phyloP scores from a whole-genome alignment of 2,797 vertebrate genomes.

The Thaleichthys pacificus region DNA sequence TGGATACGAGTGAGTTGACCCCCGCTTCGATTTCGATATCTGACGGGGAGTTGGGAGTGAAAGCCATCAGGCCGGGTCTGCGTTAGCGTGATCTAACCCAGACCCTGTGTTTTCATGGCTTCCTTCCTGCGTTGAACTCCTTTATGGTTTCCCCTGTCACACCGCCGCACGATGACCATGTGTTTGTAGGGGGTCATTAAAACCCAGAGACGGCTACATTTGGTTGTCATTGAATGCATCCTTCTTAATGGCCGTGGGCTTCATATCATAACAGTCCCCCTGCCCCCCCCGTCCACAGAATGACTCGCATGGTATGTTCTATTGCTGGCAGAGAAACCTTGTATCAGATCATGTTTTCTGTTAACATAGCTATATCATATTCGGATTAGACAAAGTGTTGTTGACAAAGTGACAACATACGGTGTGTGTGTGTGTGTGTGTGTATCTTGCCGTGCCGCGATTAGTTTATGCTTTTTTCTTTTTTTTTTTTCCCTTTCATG shows the following conservation, averaged over 20 bases:
- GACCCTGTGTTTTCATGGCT: constrained; percentile 39
- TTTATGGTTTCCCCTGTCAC: constrained; percentile 42
- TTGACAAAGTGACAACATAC: background rate
- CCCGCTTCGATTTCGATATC: background rate
- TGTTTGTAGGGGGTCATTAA: constrained; percentile 10
- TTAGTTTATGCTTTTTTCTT: constrained; percentile 59
- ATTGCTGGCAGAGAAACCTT: too few species aligned
- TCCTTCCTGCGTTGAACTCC: constrained; percentile 42
- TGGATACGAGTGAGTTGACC: background rate
- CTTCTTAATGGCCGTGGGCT: background rate
- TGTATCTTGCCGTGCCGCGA: constrained; percentile 39
- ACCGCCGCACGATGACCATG: background rate
- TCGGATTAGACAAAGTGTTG: background rate
- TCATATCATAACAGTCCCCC: background rate
- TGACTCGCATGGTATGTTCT: too few species aligned
- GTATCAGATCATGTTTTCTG: background rate
- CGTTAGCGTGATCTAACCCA: constrained; percentile 31
- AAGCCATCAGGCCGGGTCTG: background rate
- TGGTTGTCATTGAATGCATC: constrained; percentile 13
- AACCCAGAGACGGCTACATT: background rate
- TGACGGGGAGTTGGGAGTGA: background rate
- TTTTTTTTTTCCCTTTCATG: constrained; percentile 62
- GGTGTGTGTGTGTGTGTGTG: background rate
- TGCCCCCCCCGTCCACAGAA: too few species aligned
- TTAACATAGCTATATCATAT: background rate